A percentile compares a stretch with the other conserved stretches of the same genome.
Evolutionary conservation across 2,888 invertebrate genomes (phyloP).

Genomic region (Pasiphila rectangulata): DNA sequence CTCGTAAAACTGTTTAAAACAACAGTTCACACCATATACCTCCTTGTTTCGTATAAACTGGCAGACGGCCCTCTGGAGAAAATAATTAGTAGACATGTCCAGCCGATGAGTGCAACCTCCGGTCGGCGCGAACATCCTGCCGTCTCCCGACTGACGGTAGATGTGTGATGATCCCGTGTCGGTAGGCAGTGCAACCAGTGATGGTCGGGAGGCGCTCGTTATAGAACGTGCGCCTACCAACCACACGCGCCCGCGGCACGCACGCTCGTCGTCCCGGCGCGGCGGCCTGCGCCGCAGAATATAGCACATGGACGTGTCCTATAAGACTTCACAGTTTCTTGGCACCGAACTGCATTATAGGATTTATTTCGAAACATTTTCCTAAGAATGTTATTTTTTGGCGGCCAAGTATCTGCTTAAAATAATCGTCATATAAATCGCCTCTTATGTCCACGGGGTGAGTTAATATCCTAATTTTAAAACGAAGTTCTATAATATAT

Average conservation of each 20-base stretch:
- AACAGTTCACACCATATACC: background rate
- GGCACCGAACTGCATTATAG: background rate
- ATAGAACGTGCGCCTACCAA: no score
- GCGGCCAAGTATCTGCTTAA: constrained; percentile 3
- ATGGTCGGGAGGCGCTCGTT: no score
- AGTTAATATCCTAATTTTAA: no score
- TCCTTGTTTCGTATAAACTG: background rate
- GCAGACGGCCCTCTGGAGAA: background rate
- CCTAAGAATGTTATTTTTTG: constrained; percentile 1
- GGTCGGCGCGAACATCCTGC: no score
- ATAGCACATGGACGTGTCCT: background rate
- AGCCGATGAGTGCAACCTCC: background rate
- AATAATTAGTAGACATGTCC: background rate
- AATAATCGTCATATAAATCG: background rate
- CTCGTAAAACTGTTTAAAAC: no score
- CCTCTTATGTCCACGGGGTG: no score
- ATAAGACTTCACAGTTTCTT: background rate
- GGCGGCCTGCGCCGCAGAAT: no score
- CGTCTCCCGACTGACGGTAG: no score
- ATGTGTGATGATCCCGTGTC: no score
- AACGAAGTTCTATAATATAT: background rate
- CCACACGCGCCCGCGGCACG: no score
- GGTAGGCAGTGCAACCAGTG: no score
- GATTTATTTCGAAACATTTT: constrained; percentile 2
- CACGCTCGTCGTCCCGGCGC: no score